Evolutionary conservation across 2,113 vertebrate species (phyloP).

Genomic region (Pithys albifrons): DNA sequence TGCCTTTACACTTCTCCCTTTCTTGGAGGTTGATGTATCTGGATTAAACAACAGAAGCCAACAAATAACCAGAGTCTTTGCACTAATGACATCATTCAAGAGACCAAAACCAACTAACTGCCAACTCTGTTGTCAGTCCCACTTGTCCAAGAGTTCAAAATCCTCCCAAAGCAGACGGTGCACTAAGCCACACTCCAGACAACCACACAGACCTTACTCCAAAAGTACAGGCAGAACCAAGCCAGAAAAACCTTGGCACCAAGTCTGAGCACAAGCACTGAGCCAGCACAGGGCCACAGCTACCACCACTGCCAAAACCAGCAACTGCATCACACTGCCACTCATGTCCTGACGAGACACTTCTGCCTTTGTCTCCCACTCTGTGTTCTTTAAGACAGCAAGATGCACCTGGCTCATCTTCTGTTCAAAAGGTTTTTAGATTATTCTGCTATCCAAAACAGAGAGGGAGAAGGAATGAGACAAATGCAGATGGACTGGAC

Average conservation of each 20-base stretch:
- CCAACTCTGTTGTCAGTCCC: not conserved
- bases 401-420: not conserved
- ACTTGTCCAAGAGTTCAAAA: not conserved
- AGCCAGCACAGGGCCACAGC: not conserved
- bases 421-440: not conserved
- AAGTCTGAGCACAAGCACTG: not conserved
- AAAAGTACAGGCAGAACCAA: not conserved
- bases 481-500: not conserved
- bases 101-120: not conserved
- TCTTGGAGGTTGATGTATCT: not conserved
- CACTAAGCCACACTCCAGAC: not conserved
- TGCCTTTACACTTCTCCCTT: not conserved
- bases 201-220: not conserved
- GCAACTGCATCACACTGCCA: fast-evolving
- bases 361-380: not conserved
- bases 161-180: not conserved
- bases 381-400: not conserved
- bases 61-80: not conserved
- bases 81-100: not conserved
- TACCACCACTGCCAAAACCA: not conserved
- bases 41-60: conserved; percentile 33
- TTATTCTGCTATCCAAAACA: not conserved
- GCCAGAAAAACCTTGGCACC: not conserved
- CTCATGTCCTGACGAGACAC: not conserved
- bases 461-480: not conserved